These are phyloP conservation scores for Protomyctophum bolini DNA, from an alignment of 2,113 vertebrate species.

Conservation along the genomic window DNA sequence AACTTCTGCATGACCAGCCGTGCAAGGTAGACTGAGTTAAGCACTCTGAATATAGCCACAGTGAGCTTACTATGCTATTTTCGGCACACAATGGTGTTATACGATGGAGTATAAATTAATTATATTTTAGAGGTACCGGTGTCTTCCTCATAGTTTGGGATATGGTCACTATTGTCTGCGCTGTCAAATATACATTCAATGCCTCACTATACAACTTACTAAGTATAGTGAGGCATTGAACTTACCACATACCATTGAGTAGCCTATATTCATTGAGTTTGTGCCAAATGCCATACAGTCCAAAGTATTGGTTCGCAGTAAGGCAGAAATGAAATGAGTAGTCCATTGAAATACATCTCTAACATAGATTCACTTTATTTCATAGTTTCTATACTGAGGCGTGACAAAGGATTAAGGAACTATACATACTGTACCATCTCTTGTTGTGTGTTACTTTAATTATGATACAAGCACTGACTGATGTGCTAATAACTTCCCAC, in stretches of 20 bases:
- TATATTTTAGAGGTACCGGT: neutral
- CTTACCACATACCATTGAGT: neutral
- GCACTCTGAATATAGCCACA: constrained; percentile 26
- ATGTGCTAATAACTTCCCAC: constrained; percentile 19
- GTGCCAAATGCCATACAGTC: neutral
- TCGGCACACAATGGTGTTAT: too few species aligned
- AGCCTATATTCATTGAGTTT: neutral
- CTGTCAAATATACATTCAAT: constrained; percentile 18
- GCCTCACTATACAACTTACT: constrained; percentile 8
- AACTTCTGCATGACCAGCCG: constrained; percentile 45
- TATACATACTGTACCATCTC: constrained; percentile 1
- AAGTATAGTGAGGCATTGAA: neutral
- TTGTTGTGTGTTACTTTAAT: constrained; percentile 26
- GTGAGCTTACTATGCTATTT: too few species aligned
- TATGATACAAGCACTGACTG: constrained; percentile 12
- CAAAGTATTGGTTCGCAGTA: constrained; percentile 8
- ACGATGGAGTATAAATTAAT: too few species aligned
- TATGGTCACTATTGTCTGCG: constrained; percentile 26
- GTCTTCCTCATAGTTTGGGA: constrained; percentile 17
- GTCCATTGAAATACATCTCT: too few species aligned
- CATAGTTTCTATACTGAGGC: too few species aligned
- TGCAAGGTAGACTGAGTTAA: constrained; percentile 44
- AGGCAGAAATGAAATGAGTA: too few species aligned
- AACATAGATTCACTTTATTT: too few species aligned
- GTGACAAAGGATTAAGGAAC: neutral